Conservation (phyloP, 2,797 vertebrate species). For the Botia almorhae region DNA sequence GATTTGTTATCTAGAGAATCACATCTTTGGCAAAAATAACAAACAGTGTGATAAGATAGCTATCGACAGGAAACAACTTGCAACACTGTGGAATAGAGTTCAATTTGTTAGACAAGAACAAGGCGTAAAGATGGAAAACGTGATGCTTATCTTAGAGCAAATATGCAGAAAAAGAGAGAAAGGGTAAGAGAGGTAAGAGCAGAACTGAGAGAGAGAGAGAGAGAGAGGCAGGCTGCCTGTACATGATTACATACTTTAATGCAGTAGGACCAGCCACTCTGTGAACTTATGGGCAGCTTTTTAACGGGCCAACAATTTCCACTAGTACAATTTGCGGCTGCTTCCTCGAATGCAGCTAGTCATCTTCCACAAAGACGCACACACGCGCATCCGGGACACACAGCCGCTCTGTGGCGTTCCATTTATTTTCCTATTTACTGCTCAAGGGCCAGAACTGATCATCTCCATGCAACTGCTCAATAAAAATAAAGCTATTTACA, state of each 20-base stretch:
- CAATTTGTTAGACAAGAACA: slow-evolving; percentile 54
- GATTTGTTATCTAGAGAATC: slow-evolving; percentile 69
- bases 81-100: slow-evolving; percentile 64
- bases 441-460: slow-evolving; percentile 60
- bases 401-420: slow-evolving; percentile 49
- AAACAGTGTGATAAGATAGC: slow-evolving; percentile 78
- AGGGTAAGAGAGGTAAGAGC: slow-evolving; percentile 14
- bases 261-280: slow-evolving; percentile 30
- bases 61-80: slow-evolving; percentile 70
- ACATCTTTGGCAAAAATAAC: slow-evolving; percentile 75
- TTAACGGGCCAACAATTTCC: slow-evolving; percentile 48
- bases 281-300: slow-evolving; percentile 42
- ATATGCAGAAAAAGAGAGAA: slow-evolving; percentile 51
- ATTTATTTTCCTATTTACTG: slow-evolving; percentile 61
- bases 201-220: slow-evolving; percentile 34
- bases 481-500: slow-evolving; percentile 66
- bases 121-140: slow-evolving; percentile 53
- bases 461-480: slow-evolving; percentile 61
- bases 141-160: slow-evolving; percentile 72
- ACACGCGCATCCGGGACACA: slow-evolving; percentile 27
- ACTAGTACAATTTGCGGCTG: slow-evolving; percentile 48
- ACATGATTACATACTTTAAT: slow-evolving; percentile 19
- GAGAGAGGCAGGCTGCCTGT: slow-evolving; percentile 12
- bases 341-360: slow-evolving; percentile 55
- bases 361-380: slow-evolving; percentile 5